phyloP scores from a whole-genome alignment of 2,888 invertebrate genomes.

The Drosophila picticornis region DNA sequence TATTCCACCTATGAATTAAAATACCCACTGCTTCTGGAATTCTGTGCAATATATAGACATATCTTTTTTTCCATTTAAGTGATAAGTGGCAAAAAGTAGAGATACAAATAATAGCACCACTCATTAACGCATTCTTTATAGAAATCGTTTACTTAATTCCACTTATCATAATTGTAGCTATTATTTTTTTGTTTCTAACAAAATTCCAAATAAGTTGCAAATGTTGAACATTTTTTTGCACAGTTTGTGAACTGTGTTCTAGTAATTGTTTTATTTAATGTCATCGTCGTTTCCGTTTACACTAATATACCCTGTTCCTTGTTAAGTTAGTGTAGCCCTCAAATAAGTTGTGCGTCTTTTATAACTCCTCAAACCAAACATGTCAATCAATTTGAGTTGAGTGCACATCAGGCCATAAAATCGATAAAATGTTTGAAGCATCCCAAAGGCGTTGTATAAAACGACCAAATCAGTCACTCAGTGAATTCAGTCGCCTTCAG shows the following conservation, averaged over 20 bases:
- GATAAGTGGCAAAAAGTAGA: background rate
- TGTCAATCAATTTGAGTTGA: background rate
- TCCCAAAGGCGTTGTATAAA: background rate
- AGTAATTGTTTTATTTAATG: background rate
- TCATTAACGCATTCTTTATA: background rate
- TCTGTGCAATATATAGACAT: background rate
- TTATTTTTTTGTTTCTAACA: background rate
- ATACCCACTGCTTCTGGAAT: background rate
- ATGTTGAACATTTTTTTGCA: no score
- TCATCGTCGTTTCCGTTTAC: background rate
- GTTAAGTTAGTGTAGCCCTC: no score
- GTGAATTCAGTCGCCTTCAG: background rate
- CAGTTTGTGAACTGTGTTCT: background rate
- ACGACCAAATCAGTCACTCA: background rate
- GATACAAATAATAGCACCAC: background rate
- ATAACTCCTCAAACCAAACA: background rate
- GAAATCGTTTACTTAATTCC: background rate
- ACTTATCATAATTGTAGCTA: background rate
- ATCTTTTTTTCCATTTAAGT: background rate
- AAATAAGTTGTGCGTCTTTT: background rate
- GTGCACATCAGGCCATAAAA: background rate
- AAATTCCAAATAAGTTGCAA: background rate
- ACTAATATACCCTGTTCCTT: background rate
- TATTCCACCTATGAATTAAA: background rate
- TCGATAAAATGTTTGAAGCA: background rate